Percentiles rank a stretch among this genome's conserved stretches.
These are phyloP conservation scores for Pachycephus smyrnensis DNA, from an alignment of 2,888 invertebrate genomes.

Conservation along the genomic window DNA sequence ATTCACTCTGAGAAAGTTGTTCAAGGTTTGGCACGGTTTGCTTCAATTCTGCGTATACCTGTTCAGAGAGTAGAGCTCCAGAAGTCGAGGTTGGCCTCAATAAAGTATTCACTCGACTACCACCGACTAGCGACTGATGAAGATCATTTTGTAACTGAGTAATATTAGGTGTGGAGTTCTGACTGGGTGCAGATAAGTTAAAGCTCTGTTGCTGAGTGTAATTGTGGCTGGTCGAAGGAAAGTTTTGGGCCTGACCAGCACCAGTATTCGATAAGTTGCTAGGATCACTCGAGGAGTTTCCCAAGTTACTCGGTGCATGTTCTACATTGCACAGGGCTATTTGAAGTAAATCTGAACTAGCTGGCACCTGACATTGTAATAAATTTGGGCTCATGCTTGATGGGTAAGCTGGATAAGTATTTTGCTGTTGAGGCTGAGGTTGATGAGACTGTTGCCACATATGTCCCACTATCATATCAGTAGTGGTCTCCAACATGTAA, in stretches of 20 bases:
- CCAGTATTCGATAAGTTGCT: conserved; percentile 25
- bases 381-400: conserved; percentile 6
- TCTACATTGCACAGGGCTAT: conserved; percentile 39
- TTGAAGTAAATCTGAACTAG: conserved; percentile 33
- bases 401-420: conserved; percentile 14
- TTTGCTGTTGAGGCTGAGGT: conserved; percentile 31
- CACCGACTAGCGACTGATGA: conserved; percentile 31
- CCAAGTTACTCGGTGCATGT: conserved; percentile 26
- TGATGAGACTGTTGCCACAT: conserved; percentile 57
- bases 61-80: conserved; percentile 53
- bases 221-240: conserved; percentile 20
- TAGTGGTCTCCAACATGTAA: conserved; percentile 42
- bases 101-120: conserved; percentile 14
- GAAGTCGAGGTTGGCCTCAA: conserved; percentile 38
- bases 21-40: conserved; percentile 63
- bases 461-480: conserved; percentile 56
- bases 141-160: conserved; percentile 52
- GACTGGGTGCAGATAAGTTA: conserved; percentile 19
- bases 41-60: conserved; percentile 62
- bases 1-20: conserved; percentile 62
- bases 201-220: conserved; percentile 31
- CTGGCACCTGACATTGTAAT: conserved; percentile 1
- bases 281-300: conserved; percentile 29
- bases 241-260: conserved; percentile 32
- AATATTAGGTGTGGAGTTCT: conserved; percentile 29